Base-by-base conservation (phyloP, 2,888 invertebrate species). In the Ashinkailepas kermadecensis region DNA sequence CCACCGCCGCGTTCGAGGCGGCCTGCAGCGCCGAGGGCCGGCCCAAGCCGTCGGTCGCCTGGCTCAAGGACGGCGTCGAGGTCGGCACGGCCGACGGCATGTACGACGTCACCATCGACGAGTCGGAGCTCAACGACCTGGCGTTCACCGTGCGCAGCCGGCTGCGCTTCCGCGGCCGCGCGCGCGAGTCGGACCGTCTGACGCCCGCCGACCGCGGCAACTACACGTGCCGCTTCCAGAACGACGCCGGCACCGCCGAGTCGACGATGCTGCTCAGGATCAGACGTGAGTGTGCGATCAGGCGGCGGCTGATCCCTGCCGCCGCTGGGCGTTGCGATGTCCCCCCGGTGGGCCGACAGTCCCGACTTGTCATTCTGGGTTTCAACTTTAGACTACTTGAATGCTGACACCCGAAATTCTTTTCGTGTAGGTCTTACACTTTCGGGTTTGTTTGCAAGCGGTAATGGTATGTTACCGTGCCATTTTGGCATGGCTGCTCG, bases 251-350 rank as follows among this genome's bases (percentile, higher is more conserved):
- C 87, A 92, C 92, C 86, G 92, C 93, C 80, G 95, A 95, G 86
- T 94, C 95, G 15, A 93, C 93, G 84, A 95, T 96, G 94, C 94
- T 94, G 88, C 90, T 97, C 82, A 91, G 95, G 86, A 95, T 96
- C 86, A 95, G 96, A 90, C 96, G 93, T 93, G 89, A 92, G 92
- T 91, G 57, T 23, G 54, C 54, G 58, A 56, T 39, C 39, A 39
- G 39, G 39, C 39, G 39, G 39, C 39, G 39, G 39, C 39, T 39
- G 39, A 39, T 39, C 39, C 4, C 39, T 39, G 39, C 39, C 4
- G 39, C 4, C 39, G 39, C 39, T 39, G 39, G 39, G 2, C 39
- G 4, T 39, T 3, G 4, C 39, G 39, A 39, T 4, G 39, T 39
- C 2, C 39, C 39, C 39, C 4, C 39, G 39, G 39, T 39, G 39